Evolutionary conservation across 1,140 invertebrate genomes (phyloP), one percentile per base, ranked within the genome.

Genomic region (Dendroctonus ponderosae): DNA sequence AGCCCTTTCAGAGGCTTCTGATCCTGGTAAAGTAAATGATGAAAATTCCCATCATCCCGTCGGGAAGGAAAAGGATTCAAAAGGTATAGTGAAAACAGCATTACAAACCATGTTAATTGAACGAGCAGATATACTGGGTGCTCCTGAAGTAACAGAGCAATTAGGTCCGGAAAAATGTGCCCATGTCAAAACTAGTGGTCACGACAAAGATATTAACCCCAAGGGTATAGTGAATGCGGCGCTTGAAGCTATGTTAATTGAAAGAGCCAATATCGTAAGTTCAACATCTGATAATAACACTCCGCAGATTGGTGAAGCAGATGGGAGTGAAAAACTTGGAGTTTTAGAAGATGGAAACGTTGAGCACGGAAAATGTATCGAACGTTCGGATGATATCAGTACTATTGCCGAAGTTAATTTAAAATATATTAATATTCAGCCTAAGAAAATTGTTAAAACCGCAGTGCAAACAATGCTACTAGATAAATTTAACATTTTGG

Each of bases 391-490:
- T 12, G 41, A 53, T 52, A 49, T 66, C 76, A 78, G 68, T 62
- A 50, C 52, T 56, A 67, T 75, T 50, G 57, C 72, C n/a, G 68
- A 71, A 44, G 62, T 71, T 44, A 63, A 62, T 14, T 49, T 66
- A 37, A 64, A 68, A 41, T 69, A 58, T 66, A 53, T 67, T 41
- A 62, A 70, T 59, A 67, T 75, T 7, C 63, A 73, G 67, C 44
- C 68, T 6, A 68, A 71, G 62, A 68, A 75, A 44, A 69, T 80
- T 54, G 56, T 79, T 26, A 73, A 77, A 65, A 77, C 78, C 42
- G 79, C 78, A 15, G 74, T 80, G 53, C 72, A 80, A 69, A 77
- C 76, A 49, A 78, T 79, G 62, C 69, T 80, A 8, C 68, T 80
- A 37, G 80, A 81, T 14, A 79, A 78, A 73, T 74, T 75, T 15